These are phyloP conservation scores for Lampropteryx suffumata DNA, from an alignment of 2,888 invertebrate genomes.

Conservation along the genomic window DNA sequence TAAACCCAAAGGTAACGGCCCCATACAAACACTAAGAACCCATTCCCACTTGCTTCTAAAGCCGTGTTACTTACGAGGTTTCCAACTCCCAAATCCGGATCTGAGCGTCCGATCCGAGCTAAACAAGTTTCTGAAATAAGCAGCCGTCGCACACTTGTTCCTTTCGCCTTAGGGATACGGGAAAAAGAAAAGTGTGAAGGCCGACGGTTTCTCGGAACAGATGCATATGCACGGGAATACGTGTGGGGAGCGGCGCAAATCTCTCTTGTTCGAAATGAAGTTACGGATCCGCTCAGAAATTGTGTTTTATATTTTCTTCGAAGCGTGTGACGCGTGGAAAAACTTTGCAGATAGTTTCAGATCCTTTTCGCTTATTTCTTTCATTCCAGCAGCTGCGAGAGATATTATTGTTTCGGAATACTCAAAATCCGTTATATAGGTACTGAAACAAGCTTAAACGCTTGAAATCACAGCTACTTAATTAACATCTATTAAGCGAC, in stretches of 20 bases:
- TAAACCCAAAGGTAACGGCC: constrained; percentile 25
- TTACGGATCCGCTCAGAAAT: constrained; percentile 71
- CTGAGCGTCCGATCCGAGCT: constrained; percentile 65
- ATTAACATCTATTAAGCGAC: constrained; percentile 52
- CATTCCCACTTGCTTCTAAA: constrained; percentile 46
- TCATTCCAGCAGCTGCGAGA: constrained; percentile 8
- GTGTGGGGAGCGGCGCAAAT: constrained; percentile 52
- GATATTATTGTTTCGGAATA: background rate
- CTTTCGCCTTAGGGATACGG: constrained; percentile 59
- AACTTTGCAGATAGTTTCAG: constrained; percentile 60
- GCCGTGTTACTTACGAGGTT: constrained; percentile 53
- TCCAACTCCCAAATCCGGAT: constrained; percentile 63
- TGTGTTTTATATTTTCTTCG: constrained; percentile 68
- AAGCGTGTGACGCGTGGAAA: constrained; percentile 61
- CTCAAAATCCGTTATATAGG: constrained; percentile 1
- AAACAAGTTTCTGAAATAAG: constrained; percentile 76
- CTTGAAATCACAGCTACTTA: constrained; percentile 37
- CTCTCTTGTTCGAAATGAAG: constrained; percentile 73
- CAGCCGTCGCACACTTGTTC: constrained; percentile 67
- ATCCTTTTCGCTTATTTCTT: constrained; percentile 44
- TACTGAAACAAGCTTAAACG: constrained; percentile 25
- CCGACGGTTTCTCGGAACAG: constrained; percentile 48
- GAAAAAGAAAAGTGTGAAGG: constrained; percentile 61
- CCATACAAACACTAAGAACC: constrained; percentile 39
- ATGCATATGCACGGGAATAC: constrained; percentile 64